Base-by-base conservation (phyloP, 2,797 vertebrate genomes). In the Sebastes trivittatus region DNA sequence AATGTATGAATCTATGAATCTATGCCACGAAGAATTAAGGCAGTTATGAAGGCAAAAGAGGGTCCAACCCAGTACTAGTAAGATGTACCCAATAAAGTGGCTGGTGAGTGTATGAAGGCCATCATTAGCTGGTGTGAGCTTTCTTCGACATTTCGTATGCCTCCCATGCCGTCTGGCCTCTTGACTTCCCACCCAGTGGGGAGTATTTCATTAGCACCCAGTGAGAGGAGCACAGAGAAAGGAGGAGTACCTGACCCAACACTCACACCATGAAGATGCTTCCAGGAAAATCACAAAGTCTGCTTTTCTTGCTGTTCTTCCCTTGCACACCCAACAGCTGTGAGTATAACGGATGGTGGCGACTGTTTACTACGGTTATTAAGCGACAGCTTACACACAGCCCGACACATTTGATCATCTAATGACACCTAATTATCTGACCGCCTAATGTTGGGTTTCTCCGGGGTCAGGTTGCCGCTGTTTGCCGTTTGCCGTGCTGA, bases 341-440 rank as follows among this genome's bases (percentile, higher is more conserved):
- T 5, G 22, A 80, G 49, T 29, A 30, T 10, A 27, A 38, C 4
- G 6, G 20, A 38, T 14, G 52, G 30, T 0, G 20, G 46, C 6
- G n/a, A 32, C 4, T 64, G 58, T 80, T 84, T 58, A 52, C 61
- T 5, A 16, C 11, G 23, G 75, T 88, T 86, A 80, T 90, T 78
- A 78, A 74, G 78, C 42, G 7, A 22, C 67, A 16, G 4, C 70
- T 87, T 64, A 67, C 75, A 76, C 68, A 14, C 58, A 52, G 66
- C 72, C 79, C 30, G 77, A 87, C 89, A 88, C 83, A 55, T 89
- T 84, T 91, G 84, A 87, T 93, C 80, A 78, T 83, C 68, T 89
- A 89, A 92, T 88, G 90, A 84, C 87, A 88, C 32, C 83, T 88
- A 88, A 93, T 94, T 94, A 90, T 65, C 60, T 81, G 81, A 75